A percentile compares a stretch with the other conserved stretches of the same genome.
phyloP scores from a whole-genome alignment of 2,113 vertebrate species.

The Pterocles gutturalis region DNA sequence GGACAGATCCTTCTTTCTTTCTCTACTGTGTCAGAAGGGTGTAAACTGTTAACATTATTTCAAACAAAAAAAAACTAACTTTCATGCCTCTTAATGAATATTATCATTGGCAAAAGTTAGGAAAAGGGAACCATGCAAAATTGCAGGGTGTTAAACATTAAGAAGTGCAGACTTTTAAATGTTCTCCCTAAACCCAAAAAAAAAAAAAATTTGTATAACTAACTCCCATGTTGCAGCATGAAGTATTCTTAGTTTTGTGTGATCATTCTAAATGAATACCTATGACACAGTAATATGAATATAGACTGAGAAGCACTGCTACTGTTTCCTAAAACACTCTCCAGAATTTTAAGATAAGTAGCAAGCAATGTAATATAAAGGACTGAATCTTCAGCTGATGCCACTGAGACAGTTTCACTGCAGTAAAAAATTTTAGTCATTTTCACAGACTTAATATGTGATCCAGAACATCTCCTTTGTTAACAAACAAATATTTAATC shows the following conservation, averaged over 20 bases:
- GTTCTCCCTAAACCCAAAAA: neutral
- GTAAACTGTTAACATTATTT: conserved; percentile 73
- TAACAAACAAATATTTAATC: conserved; percentile 55
- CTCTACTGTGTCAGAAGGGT: conserved; percentile 65
- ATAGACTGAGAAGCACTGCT: neutral
- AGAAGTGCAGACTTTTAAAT: conserved; percentile 38
- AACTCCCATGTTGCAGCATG: neutral
- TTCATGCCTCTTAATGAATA: conserved; percentile 74
- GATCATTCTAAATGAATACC: neutral
- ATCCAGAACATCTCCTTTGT: conserved; percentile 5
- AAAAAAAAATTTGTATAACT: neutral
- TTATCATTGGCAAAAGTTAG: conserved; percentile 70
- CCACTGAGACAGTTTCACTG: neutral
- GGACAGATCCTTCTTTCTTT: conserved; percentile 74
- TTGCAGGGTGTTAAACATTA: neutral
- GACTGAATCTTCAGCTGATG: neutral
- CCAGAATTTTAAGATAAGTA: neutral
- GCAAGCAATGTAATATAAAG: neutral
- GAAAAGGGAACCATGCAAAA: conserved; percentile 48
- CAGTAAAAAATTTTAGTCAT: neutral
- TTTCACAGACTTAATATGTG: neutral
- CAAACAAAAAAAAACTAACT: conserved; percentile 47
- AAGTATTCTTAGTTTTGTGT: neutral
- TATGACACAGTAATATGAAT: neutral
- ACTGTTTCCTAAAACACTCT: neutral